Conservation (phyloP, 37 sponge, comb jelly and placozoan species). For the Diacarnus erythraeanus region DNA sequence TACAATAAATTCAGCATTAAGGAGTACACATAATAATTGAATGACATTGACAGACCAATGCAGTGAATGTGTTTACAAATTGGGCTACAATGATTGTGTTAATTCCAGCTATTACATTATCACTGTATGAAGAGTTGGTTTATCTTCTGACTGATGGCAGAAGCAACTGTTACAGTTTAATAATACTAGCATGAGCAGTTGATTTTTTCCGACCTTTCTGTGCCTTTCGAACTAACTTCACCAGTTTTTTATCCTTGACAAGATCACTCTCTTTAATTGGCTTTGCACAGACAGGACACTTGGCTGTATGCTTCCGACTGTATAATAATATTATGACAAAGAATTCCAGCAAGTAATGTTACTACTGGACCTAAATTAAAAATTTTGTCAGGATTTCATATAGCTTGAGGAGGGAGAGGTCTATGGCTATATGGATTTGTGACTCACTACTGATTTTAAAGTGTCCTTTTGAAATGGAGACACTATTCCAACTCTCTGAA, state of each 20-base stretch:
- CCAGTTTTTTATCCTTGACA: conserved; percentile 40
- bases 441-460: neutral
- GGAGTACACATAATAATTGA: neutral
- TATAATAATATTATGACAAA: neutral
- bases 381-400: too few species aligned
- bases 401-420: too few species aligned
- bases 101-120: neutral
- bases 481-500: too few species aligned
- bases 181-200: neutral
- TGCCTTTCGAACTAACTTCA: conserved; percentile 22
- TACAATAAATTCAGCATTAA: too few species aligned
- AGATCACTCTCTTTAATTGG: conserved; percentile 38
- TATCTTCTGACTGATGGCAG: neutral
- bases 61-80: too few species aligned
- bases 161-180: neutral
- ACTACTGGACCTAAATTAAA: too few species aligned
- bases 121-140: neutral
- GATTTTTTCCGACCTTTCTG: conserved; percentile 25
- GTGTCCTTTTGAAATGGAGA: too few species aligned
- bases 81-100: neutral
- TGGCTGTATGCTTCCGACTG: conserved; percentile 22
- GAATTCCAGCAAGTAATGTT: neutral
- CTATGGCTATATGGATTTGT: neutral
- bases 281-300: conserved; percentile 65
- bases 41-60: too few species aligned